These are phyloP conservation scores for Euthynnus affinis DNA, from an alignment of 2,797 vertebrate genomes.

Conservation along the genomic window DNA sequence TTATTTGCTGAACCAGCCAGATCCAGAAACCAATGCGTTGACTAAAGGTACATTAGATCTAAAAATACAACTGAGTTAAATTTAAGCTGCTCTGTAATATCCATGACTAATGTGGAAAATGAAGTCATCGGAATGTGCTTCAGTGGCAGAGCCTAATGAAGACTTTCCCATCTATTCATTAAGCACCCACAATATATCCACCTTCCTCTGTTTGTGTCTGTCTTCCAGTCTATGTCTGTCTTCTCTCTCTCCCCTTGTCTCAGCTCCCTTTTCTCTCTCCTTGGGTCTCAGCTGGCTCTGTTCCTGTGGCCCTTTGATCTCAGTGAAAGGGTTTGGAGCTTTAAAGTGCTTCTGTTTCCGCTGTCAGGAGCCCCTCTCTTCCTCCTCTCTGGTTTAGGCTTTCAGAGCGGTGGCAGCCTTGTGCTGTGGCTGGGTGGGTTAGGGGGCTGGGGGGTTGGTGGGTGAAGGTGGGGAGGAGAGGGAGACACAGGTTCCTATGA, in stretches of 20 bases:
- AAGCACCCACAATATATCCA: slow-evolving; percentile 39
- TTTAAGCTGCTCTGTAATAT: slow-evolving; percentile 36
- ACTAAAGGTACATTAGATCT: neutral
- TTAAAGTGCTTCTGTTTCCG: slow-evolving; percentile 86
- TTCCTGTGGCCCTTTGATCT: slow-evolving; percentile 85
- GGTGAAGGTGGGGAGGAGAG: slow-evolving; percentile 9
- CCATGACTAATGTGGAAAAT: slow-evolving; percentile 43
- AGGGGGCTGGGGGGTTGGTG: slow-evolving; percentile 10
- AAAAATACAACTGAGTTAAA: neutral
- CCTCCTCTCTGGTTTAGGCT: slow-evolving; percentile 75
- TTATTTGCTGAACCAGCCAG: neutral
- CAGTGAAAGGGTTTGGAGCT: slow-evolving; percentile 83
- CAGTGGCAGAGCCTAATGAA: slow-evolving; percentile 48
- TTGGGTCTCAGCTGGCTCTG: slow-evolving; percentile 77
- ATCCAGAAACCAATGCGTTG: neutral
- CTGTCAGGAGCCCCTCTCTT: slow-evolving; percentile 82
- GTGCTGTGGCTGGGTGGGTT: slow-evolving; percentile 67
- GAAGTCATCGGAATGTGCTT: slow-evolving; percentile 39
- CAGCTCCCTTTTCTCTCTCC: slow-evolving; percentile 65
- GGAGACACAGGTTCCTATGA: slow-evolving; percentile 51
- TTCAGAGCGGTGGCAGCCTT: slow-evolving; percentile 76
- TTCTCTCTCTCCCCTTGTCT: slow-evolving; percentile 62
- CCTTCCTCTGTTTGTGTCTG: slow-evolving; percentile 52
- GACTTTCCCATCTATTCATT: slow-evolving; percentile 45
- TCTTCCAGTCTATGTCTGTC: slow-evolving; percentile 44